These are phyloP conservation scores for Beroe ovata DNA, from an alignment of 37 sponge, comb jelly and placozoan species.

Conservation along the genomic window DNA sequence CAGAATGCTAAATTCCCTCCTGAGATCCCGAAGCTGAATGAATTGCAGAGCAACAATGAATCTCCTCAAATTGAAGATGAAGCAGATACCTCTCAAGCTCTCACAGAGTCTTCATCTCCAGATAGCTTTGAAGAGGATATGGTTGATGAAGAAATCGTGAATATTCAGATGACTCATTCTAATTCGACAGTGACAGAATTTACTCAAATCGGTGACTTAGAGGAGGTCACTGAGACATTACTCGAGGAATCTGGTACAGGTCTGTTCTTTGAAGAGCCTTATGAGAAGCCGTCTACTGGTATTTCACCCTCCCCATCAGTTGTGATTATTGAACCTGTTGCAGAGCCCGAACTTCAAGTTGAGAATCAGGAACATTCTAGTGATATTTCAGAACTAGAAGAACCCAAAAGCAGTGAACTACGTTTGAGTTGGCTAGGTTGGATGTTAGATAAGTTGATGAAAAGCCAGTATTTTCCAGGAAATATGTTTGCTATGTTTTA, in stretches of 20 bases:
- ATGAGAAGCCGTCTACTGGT: neutral
- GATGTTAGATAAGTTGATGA: neutral
- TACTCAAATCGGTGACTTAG: neutral
- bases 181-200: neutral
- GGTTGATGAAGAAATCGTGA: neutral
- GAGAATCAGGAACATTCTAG: neutral
- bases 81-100: neutral
- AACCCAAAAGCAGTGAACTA: neutral
- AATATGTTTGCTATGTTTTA: neutral
- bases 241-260: neutral
- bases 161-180: neutral
- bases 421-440: neutral
- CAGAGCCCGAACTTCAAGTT: neutral
- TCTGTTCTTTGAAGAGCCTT: neutral
- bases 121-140: neutral
- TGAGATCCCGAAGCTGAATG: neutral
- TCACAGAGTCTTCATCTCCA: neutral
- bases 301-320: neutral
- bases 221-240: neutral
- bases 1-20: neutral
- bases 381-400: neutral
- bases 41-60: neutral
- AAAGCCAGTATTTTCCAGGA: slow-evolving; percentile 17
- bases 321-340: neutral
- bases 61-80: neutral